Evolutionary conservation across 2,888 invertebrate genomes (phyloP), one percentile per base, ranked within the genome.

Genomic region (Microctonus aethiopoides): DNA sequence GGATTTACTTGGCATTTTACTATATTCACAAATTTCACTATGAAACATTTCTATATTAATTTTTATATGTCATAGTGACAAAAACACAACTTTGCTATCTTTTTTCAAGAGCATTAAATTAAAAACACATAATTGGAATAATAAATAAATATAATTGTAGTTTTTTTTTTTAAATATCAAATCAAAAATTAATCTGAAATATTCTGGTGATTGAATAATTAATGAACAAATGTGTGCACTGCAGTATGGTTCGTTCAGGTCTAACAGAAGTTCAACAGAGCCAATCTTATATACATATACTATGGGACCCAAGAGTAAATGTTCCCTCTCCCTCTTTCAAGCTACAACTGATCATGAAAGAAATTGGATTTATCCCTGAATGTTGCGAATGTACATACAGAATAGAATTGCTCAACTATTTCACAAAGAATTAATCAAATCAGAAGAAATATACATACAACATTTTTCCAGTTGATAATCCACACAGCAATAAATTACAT

Each of bases 191-290:
- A 9, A 20, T 59, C 7, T 1, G 11, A 6, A 7, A 20, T 4
- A 10, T 22, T 34, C 6, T 16, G 10, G 34, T 34, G 22, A 36
- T 59, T 59, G 5, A 20, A 1, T 34, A 20, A 36, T 16, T 7
- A 56, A 26, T 24, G 3, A n/a, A 13, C 6, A 34, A 57, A 29
- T n/a, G 39, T 74, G 68, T 51, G 62, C 51, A 66, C 74, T 69
- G 75, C 77, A 76, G 75, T 75, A 79, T 77, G 74, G 78, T 73
- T 75, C 72, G 75, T 76, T 77, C 76, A 68, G 77, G 74, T 79
- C 81, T 80, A 80, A 72, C 71, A 76, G 72, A 78, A 74, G 72
- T 72, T 70, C 74, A 71, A 66, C 74, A 73, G 78, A 76, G 75
- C 78, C 79, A 7, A 57, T 81, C 81, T 80, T 78, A 76, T 77